Evolutionary conservation across 2,113 vertebrate species (phyloP), one percentile per base, ranked within the genome.

Genomic region (Pogona vitticeps): DNA sequence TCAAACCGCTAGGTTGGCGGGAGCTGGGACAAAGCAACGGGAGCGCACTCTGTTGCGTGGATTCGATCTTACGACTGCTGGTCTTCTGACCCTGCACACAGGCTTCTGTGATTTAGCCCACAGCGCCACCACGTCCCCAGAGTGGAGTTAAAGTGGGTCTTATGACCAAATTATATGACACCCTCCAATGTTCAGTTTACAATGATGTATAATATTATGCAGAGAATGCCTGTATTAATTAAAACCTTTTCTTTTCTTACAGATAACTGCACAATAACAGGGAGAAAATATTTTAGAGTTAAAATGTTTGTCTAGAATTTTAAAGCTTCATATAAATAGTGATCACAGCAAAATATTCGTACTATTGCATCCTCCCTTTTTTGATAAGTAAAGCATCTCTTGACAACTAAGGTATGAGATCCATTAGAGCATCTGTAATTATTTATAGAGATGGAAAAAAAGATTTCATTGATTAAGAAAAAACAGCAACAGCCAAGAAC

Each of bases 381-480:
- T 6, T 83, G 84, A 56, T 89, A 5, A 17, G 87, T 40, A 56
- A 88, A 21, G 84, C 81, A 76, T 72, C 46, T 92, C 72, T 85
- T 89, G 90, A 91, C 90, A 94, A 91, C 85, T 65, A 90, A 94
- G 93, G 92, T 91, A 88, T 63, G 91, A 93, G 89, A 94, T 91
- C 90, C 94, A 92, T 94, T 94, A 95, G 91, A 88, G 83, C 0
- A 88, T 83, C 93, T 94, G 93, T 92, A 94, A 95, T 95, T 94
- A 95, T 95, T 95, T 93, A 94, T 94, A 90, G 92, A 86, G 83
- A 90, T 20, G 0, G 2, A 61, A 82, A 38, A 38, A 86, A 88
- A 61, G 38, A 59, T 76, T 76, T 70, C 75, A 0, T 9, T 33
- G 89, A 86, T 85, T 52, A 52, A 52, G 46, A 6, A 52, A 52